These are phyloP conservation scores for Tipula vernalis DNA, from an alignment of 2,888 invertebrate genomes.

Conservation along the genomic window DNA sequence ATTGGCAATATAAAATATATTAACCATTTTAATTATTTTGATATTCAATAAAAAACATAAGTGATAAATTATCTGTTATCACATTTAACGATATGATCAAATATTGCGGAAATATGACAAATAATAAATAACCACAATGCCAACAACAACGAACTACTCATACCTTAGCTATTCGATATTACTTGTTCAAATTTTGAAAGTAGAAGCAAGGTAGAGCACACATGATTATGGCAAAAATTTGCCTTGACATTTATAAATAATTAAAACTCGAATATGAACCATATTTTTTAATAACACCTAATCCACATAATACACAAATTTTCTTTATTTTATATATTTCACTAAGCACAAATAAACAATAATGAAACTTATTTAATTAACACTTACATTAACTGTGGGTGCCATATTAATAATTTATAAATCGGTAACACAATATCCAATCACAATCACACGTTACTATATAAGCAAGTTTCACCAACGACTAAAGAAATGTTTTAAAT, in stretches of 20 bases:
- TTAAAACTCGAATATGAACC: neutral
- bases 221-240: neutral
- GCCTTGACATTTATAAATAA: neutral
- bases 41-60: neutral
- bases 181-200: neutral
- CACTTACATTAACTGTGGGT: neutral
- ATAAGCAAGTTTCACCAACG: neutral
- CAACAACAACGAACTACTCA: neutral
- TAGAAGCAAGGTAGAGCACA: neutral
- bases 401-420: neutral
- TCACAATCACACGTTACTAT: neutral
- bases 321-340: neutral
- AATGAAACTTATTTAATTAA: neutral
- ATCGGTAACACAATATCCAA: neutral
- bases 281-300: neutral
- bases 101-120: neutral
- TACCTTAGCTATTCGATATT: neutral
- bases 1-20: too few relatives aligned
- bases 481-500: neutral
- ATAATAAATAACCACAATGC: neutral
- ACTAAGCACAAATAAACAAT: neutral
- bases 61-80: neutral
- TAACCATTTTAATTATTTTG: neutral
- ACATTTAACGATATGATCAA: neutral
- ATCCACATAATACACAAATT: neutral